Conservation (phyloP, 2,113 vertebrate species). For the Mustela nigripes region DNA sequence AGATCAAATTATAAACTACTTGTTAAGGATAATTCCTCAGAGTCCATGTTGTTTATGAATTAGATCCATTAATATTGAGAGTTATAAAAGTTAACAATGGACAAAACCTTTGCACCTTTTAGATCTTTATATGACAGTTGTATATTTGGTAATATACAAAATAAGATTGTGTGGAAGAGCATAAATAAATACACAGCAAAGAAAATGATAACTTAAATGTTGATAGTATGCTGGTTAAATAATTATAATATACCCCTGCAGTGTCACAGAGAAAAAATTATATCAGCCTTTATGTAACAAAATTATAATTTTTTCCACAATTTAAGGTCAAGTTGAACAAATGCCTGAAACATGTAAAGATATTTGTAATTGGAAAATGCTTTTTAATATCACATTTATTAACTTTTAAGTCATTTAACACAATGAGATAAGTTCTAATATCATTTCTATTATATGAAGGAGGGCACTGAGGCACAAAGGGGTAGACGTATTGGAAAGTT, state of each 20-base stretch:
- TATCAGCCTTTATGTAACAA: not conserved
- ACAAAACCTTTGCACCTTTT: not conserved
- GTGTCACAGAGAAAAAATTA: not conserved
- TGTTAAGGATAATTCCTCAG: not conserved
- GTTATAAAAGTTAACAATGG: not conserved
- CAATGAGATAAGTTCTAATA: not conserved
- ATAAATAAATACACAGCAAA: not conserved
- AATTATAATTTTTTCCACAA: not conserved
- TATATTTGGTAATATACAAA: not conserved
- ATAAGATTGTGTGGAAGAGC: not conserved
- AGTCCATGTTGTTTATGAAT: not conserved
- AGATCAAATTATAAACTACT: not conserved
- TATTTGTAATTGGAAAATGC: not conserved
- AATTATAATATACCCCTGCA: not conserved
- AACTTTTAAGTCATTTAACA: not conserved
- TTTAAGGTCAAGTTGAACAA: not conserved
- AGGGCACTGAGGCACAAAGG: not conserved
- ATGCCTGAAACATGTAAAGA: not conserved
- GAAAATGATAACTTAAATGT: not conserved
- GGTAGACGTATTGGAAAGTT: not conserved
- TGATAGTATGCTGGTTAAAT: not conserved
- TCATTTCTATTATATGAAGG: not conserved
- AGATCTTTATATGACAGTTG: not conserved
- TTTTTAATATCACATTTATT: not conserved
- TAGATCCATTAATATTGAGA: not conserved